Base-by-base conservation (phyloP, 1,140 invertebrate species). In the Listronotus bonariensis region DNA sequence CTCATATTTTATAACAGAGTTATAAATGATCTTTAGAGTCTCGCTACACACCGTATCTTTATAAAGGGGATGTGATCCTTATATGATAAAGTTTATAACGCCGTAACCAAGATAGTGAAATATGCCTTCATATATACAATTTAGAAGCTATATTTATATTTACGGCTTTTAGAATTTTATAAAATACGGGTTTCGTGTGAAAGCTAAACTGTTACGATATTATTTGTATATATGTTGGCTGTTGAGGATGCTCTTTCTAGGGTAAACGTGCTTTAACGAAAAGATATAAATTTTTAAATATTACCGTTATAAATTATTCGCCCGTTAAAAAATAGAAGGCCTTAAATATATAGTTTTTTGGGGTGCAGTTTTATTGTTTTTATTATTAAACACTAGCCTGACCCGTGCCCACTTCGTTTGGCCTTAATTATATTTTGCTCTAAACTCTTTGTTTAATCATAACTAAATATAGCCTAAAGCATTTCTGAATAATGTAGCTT, bases 61-160 rank as follows among this genome's bases (percentile, higher is more conserved):
- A 51, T 51, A 51, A 51, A 51, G 48, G 31, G 48, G 20, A 26
- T 51, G 14, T 20, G 48, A 51, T 51, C 48, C 48, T 34, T 26
- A 51, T 10, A 51, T 51, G 48, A 51, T 51, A 51, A 46, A 46
- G 12, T 46, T 46, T 46, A 46, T 46, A 17, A 18, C 18, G 48
- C 48, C 48, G 14, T 26, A 31, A 51, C 15, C 14, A 12, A 17
- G 8, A 51, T 51, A 51, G 48, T 51, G 14, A 51, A 31, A 51
- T 51, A 34, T 20, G 20, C 17, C 48, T 51, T 51, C 31, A 51
- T 51, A 34, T 51, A 34, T 34, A 51, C 18, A 26, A 51, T 51
- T 51, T 51, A 31, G 48, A 34, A 31, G 48, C 48, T 34, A 31
- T 51, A 51, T 51, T 51, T 51, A 31, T 51, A 51, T 51, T 51